Evolutionary conservation across 2,797 vertebrate genomes (phyloP).

Genomic region (Eleutherodactylus coqui): DNA sequence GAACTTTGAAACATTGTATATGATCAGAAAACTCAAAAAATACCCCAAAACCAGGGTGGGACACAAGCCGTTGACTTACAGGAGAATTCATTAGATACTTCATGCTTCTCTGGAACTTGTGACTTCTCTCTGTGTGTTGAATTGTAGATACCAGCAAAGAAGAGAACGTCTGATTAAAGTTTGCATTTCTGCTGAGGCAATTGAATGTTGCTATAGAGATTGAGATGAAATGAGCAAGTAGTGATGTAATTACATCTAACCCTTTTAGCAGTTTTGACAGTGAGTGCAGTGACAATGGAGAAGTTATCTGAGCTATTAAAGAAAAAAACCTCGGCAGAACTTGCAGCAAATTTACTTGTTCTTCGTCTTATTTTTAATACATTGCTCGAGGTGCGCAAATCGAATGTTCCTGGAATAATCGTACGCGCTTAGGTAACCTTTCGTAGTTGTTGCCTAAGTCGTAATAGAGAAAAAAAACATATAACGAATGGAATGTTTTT

Average conservation of each 20-base stretch:
- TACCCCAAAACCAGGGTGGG: constrained; percentile 65
- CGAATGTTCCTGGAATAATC: constrained; percentile 79
- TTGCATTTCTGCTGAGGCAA: constrained; percentile 79
- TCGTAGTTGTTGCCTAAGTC: constrained; percentile 71
- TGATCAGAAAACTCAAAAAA: constrained; percentile 40
- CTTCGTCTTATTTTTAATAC: constrained; percentile 74
- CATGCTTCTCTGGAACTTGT: constrained; percentile 75
- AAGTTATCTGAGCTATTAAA: constrained; percentile 82
- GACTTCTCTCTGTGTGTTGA: constrained; percentile 72
- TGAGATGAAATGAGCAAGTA: constrained; percentile 87
- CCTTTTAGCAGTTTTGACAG: constrained; percentile 87
- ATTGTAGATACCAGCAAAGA: constrained; percentile 75
- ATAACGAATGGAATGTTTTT: constrained; percentile 66
- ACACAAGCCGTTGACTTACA: constrained; percentile 67
- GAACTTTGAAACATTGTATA: neutral
- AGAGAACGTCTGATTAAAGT: constrained; percentile 82
- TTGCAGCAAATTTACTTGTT: constrained; percentile 68
- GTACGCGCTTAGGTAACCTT: constrained; percentile 77
- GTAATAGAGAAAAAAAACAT: constrained; percentile 50
- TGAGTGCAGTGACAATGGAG: constrained; percentile 77
- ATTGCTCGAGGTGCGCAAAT: constrained; percentile 75
- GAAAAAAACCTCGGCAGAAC: constrained; percentile 78
- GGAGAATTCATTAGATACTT: constrained; percentile 69
- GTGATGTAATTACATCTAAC: constrained; percentile 90
- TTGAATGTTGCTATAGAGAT: constrained; percentile 91